Conservation (phyloP, 2,113 vertebrate genomes). For the Sclerurus mexicanus region DNA sequence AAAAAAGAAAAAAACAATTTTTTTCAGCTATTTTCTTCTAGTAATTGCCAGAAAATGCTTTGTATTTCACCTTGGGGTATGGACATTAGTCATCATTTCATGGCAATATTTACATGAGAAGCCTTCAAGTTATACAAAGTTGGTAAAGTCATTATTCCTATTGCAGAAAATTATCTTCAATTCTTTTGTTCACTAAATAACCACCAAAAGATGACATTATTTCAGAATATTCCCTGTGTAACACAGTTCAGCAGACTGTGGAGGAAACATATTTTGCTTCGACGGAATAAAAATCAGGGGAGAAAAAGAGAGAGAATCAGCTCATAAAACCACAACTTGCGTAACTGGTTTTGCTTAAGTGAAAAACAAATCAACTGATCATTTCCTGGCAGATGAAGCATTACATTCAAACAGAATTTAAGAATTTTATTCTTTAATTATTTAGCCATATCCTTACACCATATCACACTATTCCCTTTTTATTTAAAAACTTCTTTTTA, state of each 20-base stretch:
- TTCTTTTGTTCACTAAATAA: neutral
- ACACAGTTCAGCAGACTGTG: neutral
- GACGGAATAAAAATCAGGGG: neutral
- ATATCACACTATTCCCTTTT: neutral
- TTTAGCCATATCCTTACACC: neutral
- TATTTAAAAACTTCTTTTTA: neutral
- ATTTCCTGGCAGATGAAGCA: constrained; percentile 24
- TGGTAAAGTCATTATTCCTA: neutral
- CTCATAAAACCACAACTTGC: constrained; percentile 15
- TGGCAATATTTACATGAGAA: neutral
- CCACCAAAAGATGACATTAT: neutral
- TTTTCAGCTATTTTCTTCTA: neutral
- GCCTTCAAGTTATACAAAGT: neutral
- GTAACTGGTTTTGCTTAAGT: constrained; percentile 7
- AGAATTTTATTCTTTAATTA: constrained; percentile 4
- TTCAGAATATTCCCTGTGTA: neutral
- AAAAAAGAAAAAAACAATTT: no score
- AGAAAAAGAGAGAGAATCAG: neutral
- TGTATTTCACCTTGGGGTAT: neutral
- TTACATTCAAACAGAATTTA: neutral
- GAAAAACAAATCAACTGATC: constrained; percentile 36
- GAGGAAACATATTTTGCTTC: constrained; percentile 7
- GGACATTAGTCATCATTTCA: neutral
- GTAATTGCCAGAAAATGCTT: neutral
- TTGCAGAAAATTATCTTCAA: neutral